Base-by-base conservation (phyloP, 1,140 invertebrate species). In the Euura saliciscinereae region DNA sequence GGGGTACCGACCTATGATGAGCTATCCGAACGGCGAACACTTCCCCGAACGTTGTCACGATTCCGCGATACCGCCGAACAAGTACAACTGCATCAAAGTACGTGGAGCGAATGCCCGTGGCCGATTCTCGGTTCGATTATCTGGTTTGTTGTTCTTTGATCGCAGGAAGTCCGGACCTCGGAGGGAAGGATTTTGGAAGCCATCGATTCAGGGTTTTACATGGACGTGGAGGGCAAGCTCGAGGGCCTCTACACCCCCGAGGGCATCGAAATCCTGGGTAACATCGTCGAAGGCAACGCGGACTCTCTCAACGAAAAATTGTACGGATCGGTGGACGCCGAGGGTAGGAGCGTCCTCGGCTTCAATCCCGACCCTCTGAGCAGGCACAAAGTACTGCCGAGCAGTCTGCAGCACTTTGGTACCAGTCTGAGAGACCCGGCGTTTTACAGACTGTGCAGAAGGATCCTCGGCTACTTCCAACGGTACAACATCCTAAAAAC, bases 371-470 rank as follows among this genome's bases (percentile, higher is more conserved):
- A 85, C 4, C 77, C 79, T 2, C 76, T 51, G 45, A 80, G 75
- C 71, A 85, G 86, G 28, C 82, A 89, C 43, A 81, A 83, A 59
- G 78, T 85, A 6, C 74, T 87, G n/a, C 90, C 90, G 2, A 83
- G 83, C 10, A 86, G 85, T 43, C 81, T 92, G 42, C 88, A 91
- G 78, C 86, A 88, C 73, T 90, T 86, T 78, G 82, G 88, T 69
- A 92, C 92, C 13, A 89, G 90, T 2, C 75, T 92, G 51, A 89
- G 92, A 45, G 92, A 93, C 75, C 92, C 92, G 5, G 86, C 88
- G 4, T 92, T 92, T 88, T 93, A 89, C 78, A 88, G 90, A 71
- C 83, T 93, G 42, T 88, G 88, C 82, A 90, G 91, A 80, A 88
- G 89, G 74, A 83, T 92, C 73, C 78, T 86, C 45, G 80, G 89